Evolutionary conservation across 2,888 invertebrate genomes (phyloP).

Genomic region (Microctonus brassicae): DNA sequence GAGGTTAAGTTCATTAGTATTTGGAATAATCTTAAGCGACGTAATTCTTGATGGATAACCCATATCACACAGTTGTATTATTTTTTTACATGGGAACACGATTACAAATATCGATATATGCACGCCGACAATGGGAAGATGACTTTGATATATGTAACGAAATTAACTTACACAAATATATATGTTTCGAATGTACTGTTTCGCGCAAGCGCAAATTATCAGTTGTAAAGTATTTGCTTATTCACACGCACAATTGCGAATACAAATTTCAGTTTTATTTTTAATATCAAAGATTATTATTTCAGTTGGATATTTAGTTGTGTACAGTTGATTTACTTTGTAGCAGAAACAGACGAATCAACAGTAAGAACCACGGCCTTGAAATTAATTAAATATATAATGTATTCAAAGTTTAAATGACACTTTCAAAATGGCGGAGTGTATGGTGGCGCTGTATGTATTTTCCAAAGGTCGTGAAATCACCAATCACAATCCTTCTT

Average conservation of each 20-base stretch:
- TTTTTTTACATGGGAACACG: neutral
- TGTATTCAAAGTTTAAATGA: neutral
- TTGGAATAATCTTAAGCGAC: conserved; percentile 1
- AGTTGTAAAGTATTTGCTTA: no score
- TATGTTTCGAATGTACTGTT: neutral
- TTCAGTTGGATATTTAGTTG: no score
- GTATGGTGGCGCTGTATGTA: neutral
- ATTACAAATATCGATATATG: neutral
- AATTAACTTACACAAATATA: neutral
- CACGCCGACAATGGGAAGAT: neutral
- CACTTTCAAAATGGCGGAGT: neutral
- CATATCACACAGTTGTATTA: conserved; percentile 9
- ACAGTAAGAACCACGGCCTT: no score
- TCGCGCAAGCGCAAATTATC: neutral
- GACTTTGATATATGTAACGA: no score
- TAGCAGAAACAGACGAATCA: no score
- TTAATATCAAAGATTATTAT: no score
- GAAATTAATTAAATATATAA: neutral
- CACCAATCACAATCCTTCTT: neutral
- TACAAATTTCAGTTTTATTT: no score
- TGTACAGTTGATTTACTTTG: no score
- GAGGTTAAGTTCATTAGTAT: conserved; percentile 30
- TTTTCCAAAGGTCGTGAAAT: neutral
- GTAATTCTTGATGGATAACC: conserved; percentile 13
- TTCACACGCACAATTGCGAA: no score